Base-by-base conservation (phyloP, 2,113 vertebrate genomes). In the Paradoxurus hermaphroditus region DNA sequence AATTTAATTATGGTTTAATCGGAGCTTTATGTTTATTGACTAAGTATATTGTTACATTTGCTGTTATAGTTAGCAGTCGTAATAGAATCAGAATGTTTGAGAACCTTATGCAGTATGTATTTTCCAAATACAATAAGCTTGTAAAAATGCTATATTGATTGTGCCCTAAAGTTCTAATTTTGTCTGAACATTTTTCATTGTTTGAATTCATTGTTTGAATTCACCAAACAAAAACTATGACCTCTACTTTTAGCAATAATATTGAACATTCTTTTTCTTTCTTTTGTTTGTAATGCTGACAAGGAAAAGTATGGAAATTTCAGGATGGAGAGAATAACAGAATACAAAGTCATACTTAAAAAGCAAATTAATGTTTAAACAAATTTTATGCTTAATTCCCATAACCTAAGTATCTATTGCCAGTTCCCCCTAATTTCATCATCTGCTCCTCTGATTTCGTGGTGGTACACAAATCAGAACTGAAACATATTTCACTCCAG, bases 1-100 rank as follows among this genome's bases (percentile, higher is more conserved):
- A 89, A 91, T 89, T 98, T 98, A 98, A 98, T 97, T 95, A 98
- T 4, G 51, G 85, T 96, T 97, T 97, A 97, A 78, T 59, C 29
- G 68, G 96, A 96, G 62, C 72, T 98, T 98, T 83, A 96, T 59
- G 97, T 94, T 98, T 98, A 94, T 94, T 93, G 94, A 67, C 95
- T 62, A 89, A 8, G 23, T 25, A 18, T 36, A 96, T 9, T 10
- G 51, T 59, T 95, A 87, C 0, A 67, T 89, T 98, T 72, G 81
- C 94, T 96, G 97, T 96, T 97, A 93, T 36, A 70, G 81, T 93
- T 95, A 95, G 41, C 53, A 95, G 73, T 53, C 3, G 7, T 92
- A 87, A 70, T 27, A 97, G 41, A 97, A 97, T 21, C 78, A 29
- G 72, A 6, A 39, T 90, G 59, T 53, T 79, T 59, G 75, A 72